A percentile compares a stretch with the other conserved stretches of the same genome.
These are phyloP conservation scores for Drosophila arizonae DNA, from an alignment of 1,140 invertebrate species.

Conservation along the genomic window DNA sequence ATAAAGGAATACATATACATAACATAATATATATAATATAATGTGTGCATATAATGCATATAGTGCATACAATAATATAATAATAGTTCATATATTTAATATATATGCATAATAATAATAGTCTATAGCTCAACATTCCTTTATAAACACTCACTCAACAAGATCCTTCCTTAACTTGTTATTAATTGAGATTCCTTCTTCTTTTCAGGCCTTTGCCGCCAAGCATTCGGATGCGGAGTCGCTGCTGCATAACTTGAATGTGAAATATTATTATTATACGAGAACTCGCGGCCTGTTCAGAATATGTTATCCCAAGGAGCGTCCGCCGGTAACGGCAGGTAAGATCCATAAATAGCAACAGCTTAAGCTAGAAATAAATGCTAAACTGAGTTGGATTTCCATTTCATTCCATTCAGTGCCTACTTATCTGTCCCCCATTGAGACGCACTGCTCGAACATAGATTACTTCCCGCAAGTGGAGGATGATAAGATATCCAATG, in stretches of 20 bases:
- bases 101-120: too few relatives aligned
- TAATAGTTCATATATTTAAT: too few relatives aligned
- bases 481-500: slow-evolving; percentile 77
- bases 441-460: slow-evolving; percentile 97
- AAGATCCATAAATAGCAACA: slow-evolving; percentile 64
- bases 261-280: slow-evolving; percentile 93
- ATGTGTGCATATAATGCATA: too few relatives aligned
- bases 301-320: slow-evolving; percentile 94
- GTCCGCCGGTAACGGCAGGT: slow-evolving; percentile 89
- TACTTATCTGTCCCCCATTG: slow-evolving; percentile 95
- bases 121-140: too few relatives aligned
- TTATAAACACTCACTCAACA: too few relatives aligned
- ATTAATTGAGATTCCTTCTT: too few relatives aligned
- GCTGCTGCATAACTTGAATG: slow-evolving; percentile 90
- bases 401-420: slow-evolving; percentile 86
- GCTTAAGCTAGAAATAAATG: not conserved
- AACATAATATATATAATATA: too few relatives aligned
- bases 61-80: too few relatives aligned
- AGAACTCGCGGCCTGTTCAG: slow-evolving; percentile 94
- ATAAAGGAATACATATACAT: too few relatives aligned
- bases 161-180: not conserved
- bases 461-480: slow-evolving; percentile 89
- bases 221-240: slow-evolving; percentile 88
- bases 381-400: not conserved
- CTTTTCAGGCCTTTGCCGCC: slow-evolving; percentile 88